These are phyloP conservation scores for Ormyrus nitidulus DNA, from an alignment of 2,888 invertebrate species.

Conservation along the genomic window DNA sequence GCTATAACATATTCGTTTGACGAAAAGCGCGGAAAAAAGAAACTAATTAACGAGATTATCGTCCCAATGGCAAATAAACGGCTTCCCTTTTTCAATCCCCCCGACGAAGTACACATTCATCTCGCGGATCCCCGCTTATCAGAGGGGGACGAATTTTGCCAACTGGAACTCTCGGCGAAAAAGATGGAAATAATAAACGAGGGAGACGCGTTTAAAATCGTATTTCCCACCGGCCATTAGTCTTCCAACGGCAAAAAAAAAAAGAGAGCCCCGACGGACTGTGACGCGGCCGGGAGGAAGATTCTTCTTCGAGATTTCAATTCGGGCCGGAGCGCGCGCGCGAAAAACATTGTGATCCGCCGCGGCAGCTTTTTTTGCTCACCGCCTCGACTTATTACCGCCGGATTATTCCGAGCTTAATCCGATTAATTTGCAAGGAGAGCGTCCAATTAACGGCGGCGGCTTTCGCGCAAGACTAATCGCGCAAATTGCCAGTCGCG, in stretches of 20 bases:
- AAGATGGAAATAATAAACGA: constrained; percentile 2
- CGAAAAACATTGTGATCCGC: background rate
- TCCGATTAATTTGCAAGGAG: constrained; percentile 31
- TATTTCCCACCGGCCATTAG: background rate
- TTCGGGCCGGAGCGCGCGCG: background rate
- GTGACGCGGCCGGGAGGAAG: background rate
- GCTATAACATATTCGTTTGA: background rate
- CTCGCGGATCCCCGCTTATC: constrained; percentile 9
- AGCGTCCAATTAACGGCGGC: constrained; percentile 40
- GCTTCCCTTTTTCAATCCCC: background rate
- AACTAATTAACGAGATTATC: background rate
- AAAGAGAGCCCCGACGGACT: background rate
- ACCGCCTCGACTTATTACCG: constrained; percentile 20
- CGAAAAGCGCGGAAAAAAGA: constrained; percentile 1
- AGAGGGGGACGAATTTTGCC: background rate
- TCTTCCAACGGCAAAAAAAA: background rate
- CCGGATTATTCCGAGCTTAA: constrained; percentile 33
- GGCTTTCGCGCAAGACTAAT: constrained; percentile 38
- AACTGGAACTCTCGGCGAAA: background rate
- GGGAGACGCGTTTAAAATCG: background rate
- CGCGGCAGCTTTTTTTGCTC: background rate
- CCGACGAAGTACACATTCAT: background rate
- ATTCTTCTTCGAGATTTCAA: constrained; percentile 4
- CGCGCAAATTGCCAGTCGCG: constrained; percentile 42
- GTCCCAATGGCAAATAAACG: background rate